A percentile compares a stretch with the other conserved stretches of the same genome.
Conservation (phyloP, 2,113 vertebrate species). For the Parus major region DNA sequence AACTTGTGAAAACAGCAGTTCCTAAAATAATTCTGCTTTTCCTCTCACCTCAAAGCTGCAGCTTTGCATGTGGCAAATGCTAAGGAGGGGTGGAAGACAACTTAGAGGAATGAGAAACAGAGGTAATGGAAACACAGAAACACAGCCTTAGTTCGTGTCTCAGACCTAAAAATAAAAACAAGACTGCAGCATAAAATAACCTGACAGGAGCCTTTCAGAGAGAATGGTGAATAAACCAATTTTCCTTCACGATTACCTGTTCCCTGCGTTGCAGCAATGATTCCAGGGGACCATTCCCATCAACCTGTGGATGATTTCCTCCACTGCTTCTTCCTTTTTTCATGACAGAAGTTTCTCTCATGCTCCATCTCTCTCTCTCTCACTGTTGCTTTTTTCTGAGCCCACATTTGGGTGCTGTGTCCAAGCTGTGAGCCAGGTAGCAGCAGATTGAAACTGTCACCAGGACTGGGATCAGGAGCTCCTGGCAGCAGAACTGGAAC, state of each 20-base stretch:
- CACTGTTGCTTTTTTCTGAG: neutral
- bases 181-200: neutral
- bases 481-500: neutral
- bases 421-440: neutral
- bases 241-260: fast-evolving
- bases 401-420: neutral
- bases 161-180: neutral
- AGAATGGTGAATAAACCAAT: neutral
- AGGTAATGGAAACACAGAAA: neutral
- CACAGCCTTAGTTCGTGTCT: neutral
- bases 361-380: neutral
- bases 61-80: neutral
- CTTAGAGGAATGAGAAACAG: neutral
- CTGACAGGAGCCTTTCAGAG: neutral
- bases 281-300: neutral
- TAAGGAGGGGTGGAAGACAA: neutral
- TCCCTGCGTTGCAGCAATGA: neutral
- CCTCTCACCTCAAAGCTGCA: neutral
- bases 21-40: neutral
- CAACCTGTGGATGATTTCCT: fast-evolving
- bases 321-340: neutral
- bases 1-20: neutral
- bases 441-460: neutral
- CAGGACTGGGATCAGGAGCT: neutral
- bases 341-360: fast-evolving